Evolutionary conservation across 2,797 vertebrate genomes (phyloP), one percentile per base, ranked within the genome.

Genomic region (Falco peregrinus): DNA sequence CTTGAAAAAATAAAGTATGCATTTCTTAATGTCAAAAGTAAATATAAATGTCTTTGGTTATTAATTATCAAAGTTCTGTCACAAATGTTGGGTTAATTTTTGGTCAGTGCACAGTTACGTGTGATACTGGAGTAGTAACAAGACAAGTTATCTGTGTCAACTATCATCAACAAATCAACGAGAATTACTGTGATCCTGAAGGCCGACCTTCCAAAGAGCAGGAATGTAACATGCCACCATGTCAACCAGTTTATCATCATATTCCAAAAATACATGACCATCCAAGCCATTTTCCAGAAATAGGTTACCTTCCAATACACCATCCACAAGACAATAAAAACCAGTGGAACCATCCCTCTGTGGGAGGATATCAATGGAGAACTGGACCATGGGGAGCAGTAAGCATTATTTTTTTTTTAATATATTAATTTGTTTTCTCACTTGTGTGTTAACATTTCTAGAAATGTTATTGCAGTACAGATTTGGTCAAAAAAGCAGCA

Each of bases 381-480:
- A 99, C 99, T 6, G 99, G 99, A 94, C 99, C 99, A 8, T 99
- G 99, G 99, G 99, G 99, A 98, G 98, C 99, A 97, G 99, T 99
- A 99, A 98, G 99, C 97, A 25, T 18, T 53, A 16, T 9, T 29
- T 29, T 10, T 53, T 84, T 77, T 90, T 93, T 71, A 45, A 64
- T 86, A 39, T 65, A 74, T 78, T 57, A 6, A 26, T 80, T 53
- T 82, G 9, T 84, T 91, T 22, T 94, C 16, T 98, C 50, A 35
- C 7, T 4, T 6, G 3, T 56, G 8, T 88, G 13, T 79, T 35
- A 60, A 31, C 6, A 8, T 69, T 91, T 89, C 50, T 80, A 67
- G 28, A 77, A 85, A 37, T 54, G 16, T 29, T 87, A 10, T 31
- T 51, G 20, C 39, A 53, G 15, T 73, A 51, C 12, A 53, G 37